These are phyloP conservation scores for Neria commutata DNA, from an alignment of 2,888 invertebrate species.

Conservation along the genomic window DNA sequence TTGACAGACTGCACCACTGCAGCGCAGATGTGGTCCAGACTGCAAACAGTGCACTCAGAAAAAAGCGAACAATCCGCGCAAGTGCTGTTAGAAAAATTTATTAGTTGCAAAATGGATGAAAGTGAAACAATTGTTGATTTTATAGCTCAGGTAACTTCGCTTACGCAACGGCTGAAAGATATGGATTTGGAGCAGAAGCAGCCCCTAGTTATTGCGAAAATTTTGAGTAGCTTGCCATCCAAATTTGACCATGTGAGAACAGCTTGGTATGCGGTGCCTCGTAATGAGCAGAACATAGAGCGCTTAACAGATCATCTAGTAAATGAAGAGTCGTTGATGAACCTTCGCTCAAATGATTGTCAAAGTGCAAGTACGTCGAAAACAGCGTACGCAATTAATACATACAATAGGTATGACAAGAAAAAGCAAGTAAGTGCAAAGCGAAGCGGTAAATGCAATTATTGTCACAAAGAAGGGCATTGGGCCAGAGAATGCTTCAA, in stretches of 20 bases:
- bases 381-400: background rate
- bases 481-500: too few relatives aligned
- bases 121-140: background rate
- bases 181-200: conserved; percentile 20
- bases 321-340: conserved; percentile 22
- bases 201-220: conserved; percentile 18
- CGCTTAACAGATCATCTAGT: conserved; percentile 23
- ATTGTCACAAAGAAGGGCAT: conserved; percentile 22
- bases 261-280: conserved; percentile 26
- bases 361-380: background rate
- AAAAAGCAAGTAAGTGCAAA: background rate
- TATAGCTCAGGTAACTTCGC: conserved; percentile 13
- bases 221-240: conserved; percentile 15
- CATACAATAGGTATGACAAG: background rate
- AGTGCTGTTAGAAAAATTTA: conserved; percentile 17
- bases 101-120: background rate
- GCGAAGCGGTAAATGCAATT: conserved; percentile 21
- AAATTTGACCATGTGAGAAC: conserved; percentile 24
- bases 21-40: conserved; percentile 24
- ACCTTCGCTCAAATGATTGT: background rate
- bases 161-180: conserved; percentile 20
- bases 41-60: conserved; percentile 22
- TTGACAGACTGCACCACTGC: conserved; percentile 30
- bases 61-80: conserved; percentile 22
- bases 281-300: conserved; percentile 15